These are phyloP conservation scores for Edolisoma coerulescens DNA, from an alignment of 2,113 vertebrate species.

Conservation along the genomic window DNA sequence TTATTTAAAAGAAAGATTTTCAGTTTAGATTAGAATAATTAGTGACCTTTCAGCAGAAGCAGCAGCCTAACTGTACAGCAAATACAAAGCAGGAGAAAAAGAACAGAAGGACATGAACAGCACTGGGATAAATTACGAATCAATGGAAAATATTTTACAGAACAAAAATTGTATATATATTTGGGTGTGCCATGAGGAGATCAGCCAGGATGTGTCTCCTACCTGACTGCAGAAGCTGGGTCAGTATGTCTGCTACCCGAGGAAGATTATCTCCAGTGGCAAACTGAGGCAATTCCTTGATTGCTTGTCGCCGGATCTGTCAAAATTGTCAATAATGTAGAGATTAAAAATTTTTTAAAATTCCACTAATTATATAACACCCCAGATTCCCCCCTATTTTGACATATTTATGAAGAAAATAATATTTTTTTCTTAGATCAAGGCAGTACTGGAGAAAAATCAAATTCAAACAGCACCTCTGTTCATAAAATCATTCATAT, in stretches of 20 bases:
- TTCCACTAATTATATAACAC: neutral
- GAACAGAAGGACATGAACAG: neutral
- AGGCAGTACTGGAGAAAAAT: neutral
- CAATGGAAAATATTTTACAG: neutral
- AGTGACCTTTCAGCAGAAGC: neutral
- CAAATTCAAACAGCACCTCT: neutral
- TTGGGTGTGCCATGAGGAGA: neutral
- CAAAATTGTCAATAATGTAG: neutral
- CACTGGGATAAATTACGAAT: neutral
- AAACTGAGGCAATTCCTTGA: slow-evolving; percentile 96
- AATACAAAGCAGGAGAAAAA: neutral
- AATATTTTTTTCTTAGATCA: neutral
- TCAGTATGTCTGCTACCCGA: slow-evolving; percentile 93
- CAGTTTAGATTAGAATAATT: neutral
- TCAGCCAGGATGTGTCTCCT: neutral
- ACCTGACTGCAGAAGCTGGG: slow-evolving; percentile 97
- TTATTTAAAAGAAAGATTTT: neutral
- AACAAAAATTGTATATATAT: neutral
- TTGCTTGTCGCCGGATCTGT: slow-evolving; percentile 94
- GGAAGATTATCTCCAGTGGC: slow-evolving; percentile 94
- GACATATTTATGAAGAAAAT: neutral
- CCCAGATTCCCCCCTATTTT: neutral
- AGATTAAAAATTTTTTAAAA: neutral
- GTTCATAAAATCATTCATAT: neutral
- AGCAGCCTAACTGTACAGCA: neutral